phyloP scores from a whole-genome alignment of 2,888 invertebrate species.

The Dolomedes plantarius region DNA sequence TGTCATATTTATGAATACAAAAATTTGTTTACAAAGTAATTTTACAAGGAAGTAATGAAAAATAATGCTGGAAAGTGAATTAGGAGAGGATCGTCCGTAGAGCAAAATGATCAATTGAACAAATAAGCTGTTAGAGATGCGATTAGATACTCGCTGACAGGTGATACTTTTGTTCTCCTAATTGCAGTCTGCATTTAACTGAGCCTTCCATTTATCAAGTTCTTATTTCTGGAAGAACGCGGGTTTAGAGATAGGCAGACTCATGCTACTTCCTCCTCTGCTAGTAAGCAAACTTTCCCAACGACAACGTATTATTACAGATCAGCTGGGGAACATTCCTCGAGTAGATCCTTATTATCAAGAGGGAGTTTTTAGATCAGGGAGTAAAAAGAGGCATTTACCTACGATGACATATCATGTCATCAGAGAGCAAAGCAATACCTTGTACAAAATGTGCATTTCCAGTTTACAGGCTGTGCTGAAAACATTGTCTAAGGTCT shows the following conservation, averaged over 20 bases:
- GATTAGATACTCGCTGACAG: conserved; percentile 57
- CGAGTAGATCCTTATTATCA: not conserved
- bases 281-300: conserved; percentile 19
- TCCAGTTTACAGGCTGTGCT: not conserved
- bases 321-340: conserved; percentile 15
- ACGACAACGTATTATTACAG: conserved; percentile 44
- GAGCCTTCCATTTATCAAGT: conserved; percentile 51
- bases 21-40: too few relatives aligned
- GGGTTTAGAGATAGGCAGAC: not conserved
- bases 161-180: conserved; percentile 52
- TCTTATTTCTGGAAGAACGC: conserved; percentile 27
- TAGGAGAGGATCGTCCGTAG: not conserved
- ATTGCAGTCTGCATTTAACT: conserved; percentile 40
- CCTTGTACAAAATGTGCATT: not conserved
- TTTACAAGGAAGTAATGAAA: not conserved
- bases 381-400: too few relatives aligned
- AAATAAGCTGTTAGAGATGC: conserved; percentile 51
- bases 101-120: conserved; percentile 47
- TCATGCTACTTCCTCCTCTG: not conserved
- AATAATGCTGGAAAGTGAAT: conserved; percentile 9
- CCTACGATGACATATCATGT: not conserved
- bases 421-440: too few relatives aligned
- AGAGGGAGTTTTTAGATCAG: not conserved
- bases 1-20: too few relatives aligned
- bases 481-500: too few relatives aligned